Evolutionary conservation across 2,888 invertebrate genomes (phyloP), one percentile per base, ranked within the genome.

Genomic region (Ganaspis brasiliensis): DNA sequence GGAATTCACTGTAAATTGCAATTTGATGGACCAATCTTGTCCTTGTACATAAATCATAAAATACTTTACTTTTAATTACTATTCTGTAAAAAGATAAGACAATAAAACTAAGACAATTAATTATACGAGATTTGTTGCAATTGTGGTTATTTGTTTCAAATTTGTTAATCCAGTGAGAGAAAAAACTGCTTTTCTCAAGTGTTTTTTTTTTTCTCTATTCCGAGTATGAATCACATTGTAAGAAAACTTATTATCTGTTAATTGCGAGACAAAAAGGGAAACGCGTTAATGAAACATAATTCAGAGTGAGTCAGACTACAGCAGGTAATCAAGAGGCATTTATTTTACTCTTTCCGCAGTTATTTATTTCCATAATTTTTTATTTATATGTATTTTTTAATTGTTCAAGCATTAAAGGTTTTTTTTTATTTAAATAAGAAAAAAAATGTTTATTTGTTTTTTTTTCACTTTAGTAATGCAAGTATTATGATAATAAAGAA

Each of bases 1-100:
- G 1, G 37, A 40, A 14, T 19, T 40, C 37, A 37, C 6, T 63
- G 12, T 63, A 21, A 63, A 21, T 40, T 63, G 21, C 40, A 63
- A 40, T 19, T 40, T 63, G 14, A 63, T 55, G 37, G 35, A 61
- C 37, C 19, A 40, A 63, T 40, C 63, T 40, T 63, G 40, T 37
- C 63, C 37, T 37, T 63, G 63, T 63, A 63, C 37, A 63, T 40
- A 63, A 63, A 63, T 37, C 4, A 40, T 19, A 24, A 63, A 63
- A n/a, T 14, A 9, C 40, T 19, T 63, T 24, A 63, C 14, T 40
- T 63, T 37, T 63, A 40, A 63, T 63, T 21, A 63, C 37, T n/a
- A n/a, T 63, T 63, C 40, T 63, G 40, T 40, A 40, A 63, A 26
- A 61, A 63, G 55, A 63, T 14, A 61, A 63, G 55, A 21, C 8